Conservation (phyloP, 1,140 invertebrate species). For the Telenomus remus region DNA sequence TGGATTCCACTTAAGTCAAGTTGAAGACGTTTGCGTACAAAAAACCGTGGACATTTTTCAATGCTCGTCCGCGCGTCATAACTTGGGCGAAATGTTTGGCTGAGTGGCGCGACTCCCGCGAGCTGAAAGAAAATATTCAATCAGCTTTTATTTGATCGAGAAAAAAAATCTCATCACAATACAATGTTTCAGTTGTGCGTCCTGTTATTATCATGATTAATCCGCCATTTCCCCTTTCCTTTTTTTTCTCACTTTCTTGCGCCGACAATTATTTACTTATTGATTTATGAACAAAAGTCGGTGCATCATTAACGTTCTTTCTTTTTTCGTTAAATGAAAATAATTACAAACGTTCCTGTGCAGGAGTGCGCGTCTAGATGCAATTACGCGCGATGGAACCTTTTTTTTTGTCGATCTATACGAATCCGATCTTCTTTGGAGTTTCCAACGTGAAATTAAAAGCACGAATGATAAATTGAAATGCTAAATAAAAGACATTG, state of each 20-base stretch:
- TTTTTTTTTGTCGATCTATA: conserved; percentile 49
- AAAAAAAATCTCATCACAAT: conserved; percentile 15
- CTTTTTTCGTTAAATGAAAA: conserved; percentile 41
- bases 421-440: conserved; percentile 36
- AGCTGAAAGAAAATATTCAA: conserved; percentile 47
- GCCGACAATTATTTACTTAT: conserved; percentile 34
- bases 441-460: conserved; percentile 49
- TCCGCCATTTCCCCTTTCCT: no score
- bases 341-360: conserved; percentile 27
- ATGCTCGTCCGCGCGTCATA: conserved; percentile 38
- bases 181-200: conserved; percentile 6
- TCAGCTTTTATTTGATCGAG: conserved; percentile 40
- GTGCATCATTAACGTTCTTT: conserved; percentile 9
- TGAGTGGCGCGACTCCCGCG: conserved; percentile 33
- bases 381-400: conserved; percentile 46
- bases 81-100: conserved; percentile 52
- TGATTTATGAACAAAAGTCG: conserved; percentile 42
- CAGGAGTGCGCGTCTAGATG: conserved; percentile 20
- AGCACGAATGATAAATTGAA: conserved; percentile 52
- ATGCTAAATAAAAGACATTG: conserved; percentile 46
- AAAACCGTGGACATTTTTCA: conserved; percentile 49
- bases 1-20: conserved; percentile 56
- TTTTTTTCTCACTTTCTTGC: neutral
- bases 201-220: conserved; percentile 4
- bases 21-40: conserved; percentile 52